phyloP scores from a whole-genome alignment of 2,888 invertebrate species.

The Aporophyla lueneburgensis region DNA sequence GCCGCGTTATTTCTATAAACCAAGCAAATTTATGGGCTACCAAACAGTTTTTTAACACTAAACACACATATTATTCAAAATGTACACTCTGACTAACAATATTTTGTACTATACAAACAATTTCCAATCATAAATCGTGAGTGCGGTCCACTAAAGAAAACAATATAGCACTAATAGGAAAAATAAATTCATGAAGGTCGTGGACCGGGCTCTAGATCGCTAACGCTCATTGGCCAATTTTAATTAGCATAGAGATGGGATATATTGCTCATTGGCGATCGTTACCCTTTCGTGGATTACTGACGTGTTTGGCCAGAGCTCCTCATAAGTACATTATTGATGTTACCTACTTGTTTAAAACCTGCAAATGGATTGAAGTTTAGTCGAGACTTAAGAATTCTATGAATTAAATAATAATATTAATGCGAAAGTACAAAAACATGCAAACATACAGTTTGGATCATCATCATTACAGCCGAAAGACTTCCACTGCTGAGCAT shows the following conservation, averaged over 20 bases:
- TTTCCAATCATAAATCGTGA: constrained; percentile 47
- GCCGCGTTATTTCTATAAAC: neutral
- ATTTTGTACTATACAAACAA: constrained; percentile 43
- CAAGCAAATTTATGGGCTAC: constrained; percentile 37
- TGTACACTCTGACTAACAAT: constrained; percentile 45
- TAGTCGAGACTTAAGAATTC: neutral
- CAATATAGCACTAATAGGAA: constrained; percentile 68
- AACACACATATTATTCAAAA: constrained; percentile 28
- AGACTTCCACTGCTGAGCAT: too few species aligned
- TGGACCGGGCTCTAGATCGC: constrained; percentile 53
- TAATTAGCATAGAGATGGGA: constrained; percentile 81
- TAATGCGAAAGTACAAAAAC: too few species aligned
- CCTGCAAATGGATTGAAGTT: neutral
- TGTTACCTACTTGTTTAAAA: neutral
- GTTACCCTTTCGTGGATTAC: constrained; percentile 69
- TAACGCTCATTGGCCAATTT: constrained; percentile 75
- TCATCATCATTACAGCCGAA: too few species aligned
- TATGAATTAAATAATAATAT: too few species aligned
- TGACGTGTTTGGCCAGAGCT: constrained; percentile 54
- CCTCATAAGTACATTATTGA: neutral
- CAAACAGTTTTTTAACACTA: constrained; percentile 33
- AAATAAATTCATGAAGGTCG: constrained; percentile 71
- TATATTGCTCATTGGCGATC: constrained; percentile 76
- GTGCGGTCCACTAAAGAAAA: constrained; percentile 63
- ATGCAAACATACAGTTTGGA: too few species aligned